Base-by-base conservation (phyloP, 2,113 vertebrate genomes). In the Malurus elegans region DNA sequence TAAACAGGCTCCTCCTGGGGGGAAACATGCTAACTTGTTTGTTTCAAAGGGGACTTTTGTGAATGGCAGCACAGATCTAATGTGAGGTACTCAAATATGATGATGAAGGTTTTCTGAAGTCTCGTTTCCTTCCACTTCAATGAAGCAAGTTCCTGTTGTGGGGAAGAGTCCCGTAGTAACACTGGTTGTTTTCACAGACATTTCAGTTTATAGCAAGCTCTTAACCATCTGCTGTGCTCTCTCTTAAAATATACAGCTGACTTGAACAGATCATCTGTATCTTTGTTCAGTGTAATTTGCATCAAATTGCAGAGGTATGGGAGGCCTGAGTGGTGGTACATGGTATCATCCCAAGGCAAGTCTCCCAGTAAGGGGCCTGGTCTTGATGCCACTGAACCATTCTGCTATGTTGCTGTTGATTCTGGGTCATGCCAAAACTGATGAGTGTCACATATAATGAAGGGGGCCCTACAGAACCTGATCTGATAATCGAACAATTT, bases 51-150 rank as follows among this genome's bases (percentile, higher is more conserved):
- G 18, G 38, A 40, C 75, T 44, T 69, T 19, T 67, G 72, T 80
- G 34, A 90, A 56, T 1, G 3, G 82, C 88, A 94, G 48, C 0
- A 11, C 11, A 60, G 1, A 42, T 53, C 79, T 88, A 29, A 79
- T 3, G 1, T 14, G 42, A 76, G 38, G 36, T 72, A 26, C 65
- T 60, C 0, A 0, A 93, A 85, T 67, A 84, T 6, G 8, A 4
- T 40, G 85, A 70, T 18, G 70, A 79, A 95, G 60, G 14, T 50
- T 92, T 95, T 86, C n/a, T 92, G 72, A 89, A 91, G 50, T 57
- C 85, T 92, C 28, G 38, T 94, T 95, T 93, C 61, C 51, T 95
- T 94, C 69, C 18, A 76, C 29, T 84, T 87, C 70, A 88, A 1
- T 17, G 28, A 80, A 92, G 28, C 1, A 3, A 88, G 72, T 86